Conservation (phyloP, 2,113 vertebrate genomes). For the Falco punctatus region DNA sequence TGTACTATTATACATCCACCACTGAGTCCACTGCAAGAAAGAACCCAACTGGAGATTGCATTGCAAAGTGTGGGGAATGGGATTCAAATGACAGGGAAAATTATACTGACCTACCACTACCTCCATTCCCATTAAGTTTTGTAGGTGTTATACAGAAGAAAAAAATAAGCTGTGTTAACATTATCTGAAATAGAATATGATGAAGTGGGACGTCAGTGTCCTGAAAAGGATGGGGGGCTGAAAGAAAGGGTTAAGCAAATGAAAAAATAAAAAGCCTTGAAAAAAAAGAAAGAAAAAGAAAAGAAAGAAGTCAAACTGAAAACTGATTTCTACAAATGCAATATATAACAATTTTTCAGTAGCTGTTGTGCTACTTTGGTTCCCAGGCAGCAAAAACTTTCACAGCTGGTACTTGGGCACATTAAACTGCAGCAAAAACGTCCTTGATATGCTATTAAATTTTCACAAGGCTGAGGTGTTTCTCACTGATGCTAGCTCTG, state of each 20-base stretch:
- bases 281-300: rapidly evolving
- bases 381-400: background rate
- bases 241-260: background rate
- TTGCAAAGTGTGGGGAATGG: background rate
- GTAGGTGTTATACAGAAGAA: background rate
- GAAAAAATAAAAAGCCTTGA: background rate
- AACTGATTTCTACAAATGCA: background rate
- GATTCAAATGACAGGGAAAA: background rate
- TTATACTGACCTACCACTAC: background rate
- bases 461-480: slow-evolving; percentile 1
- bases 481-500: background rate
- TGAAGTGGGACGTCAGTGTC: background rate
- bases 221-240: background rate
- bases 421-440: slow-evolving; percentile 1
- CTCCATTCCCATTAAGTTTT: background rate
- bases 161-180: background rate
- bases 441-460: background rate
- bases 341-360: background rate
- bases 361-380: background rate
- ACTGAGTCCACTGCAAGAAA: background rate
- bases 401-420: background rate
- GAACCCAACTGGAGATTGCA: background rate
- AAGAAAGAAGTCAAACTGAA: background rate
- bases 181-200: too few relatives aligned
- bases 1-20: background rate